These are phyloP conservation scores for Eugnorisma glareosa DNA, from an alignment of 2,888 invertebrate species.

Conservation along the genomic window DNA sequence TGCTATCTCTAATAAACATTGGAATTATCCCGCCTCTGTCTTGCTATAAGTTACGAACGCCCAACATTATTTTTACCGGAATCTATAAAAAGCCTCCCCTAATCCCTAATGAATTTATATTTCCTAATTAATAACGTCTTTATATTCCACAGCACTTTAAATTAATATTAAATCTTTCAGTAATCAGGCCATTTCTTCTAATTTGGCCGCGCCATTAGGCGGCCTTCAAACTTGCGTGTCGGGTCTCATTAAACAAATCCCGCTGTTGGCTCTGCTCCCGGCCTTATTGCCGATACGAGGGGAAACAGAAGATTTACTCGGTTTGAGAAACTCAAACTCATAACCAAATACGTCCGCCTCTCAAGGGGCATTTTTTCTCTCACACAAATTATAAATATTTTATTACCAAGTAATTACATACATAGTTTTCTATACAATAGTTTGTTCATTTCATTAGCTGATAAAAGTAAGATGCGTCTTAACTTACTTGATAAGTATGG, in stretches of 20 bases:
- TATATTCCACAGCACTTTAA: slow-evolving; percentile 41
- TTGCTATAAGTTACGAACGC: neutral
- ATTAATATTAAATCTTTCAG: slow-evolving; percentile 51
- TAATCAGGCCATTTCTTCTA: slow-evolving; percentile 51
- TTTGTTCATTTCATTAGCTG: neutral
- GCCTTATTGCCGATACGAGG: neutral
- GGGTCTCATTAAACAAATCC: slow-evolving; percentile 57
- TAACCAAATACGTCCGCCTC: neutral
- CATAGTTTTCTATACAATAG: neutral
- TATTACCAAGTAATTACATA: neutral
- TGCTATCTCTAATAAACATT: neutral
- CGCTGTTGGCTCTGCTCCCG: slow-evolving; percentile 27
- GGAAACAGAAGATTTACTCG: slow-evolving; percentile 34
- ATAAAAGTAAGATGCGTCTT: neutral
- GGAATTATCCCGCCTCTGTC: neutral
- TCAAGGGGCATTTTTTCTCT: neutral
- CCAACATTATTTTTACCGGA: neutral
- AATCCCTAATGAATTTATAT: slow-evolving; percentile 39
- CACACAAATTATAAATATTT: neutral
- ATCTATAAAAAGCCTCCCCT: neutral
- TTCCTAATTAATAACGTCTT: slow-evolving; percentile 39
- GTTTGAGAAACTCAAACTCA: neutral
- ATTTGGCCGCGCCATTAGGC: slow-evolving; percentile 53
- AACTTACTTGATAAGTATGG: neutral
- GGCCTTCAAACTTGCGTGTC: slow-evolving; percentile 51